phyloP scores from a whole-genome alignment of 2,113 vertebrate species.

The Brienomyrus brachyistius region DNA sequence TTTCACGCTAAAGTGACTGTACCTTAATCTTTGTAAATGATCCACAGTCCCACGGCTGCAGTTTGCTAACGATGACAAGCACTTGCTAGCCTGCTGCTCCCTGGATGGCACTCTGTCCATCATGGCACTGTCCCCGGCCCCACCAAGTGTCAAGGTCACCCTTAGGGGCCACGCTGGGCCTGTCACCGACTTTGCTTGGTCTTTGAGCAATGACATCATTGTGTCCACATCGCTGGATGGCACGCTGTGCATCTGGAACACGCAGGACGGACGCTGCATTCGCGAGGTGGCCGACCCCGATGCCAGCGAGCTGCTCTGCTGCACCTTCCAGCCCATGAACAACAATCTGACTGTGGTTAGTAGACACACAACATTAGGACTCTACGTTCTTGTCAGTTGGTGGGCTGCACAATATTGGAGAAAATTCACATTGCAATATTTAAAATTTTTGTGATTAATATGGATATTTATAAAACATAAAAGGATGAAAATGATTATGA shows the following conservation, averaged over 20 bases:
- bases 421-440: not conserved
- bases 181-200: slow-evolving; percentile 89
- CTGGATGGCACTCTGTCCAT: slow-evolving; percentile 84
- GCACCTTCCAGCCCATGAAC: slow-evolving; percentile 91
- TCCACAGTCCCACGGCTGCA: slow-evolving; percentile 75
- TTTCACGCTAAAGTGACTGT: not conserved
- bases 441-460: not conserved
- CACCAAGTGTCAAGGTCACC: slow-evolving; percentile 72
- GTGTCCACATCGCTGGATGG: slow-evolving; percentile 82
- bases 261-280: slow-evolving; percentile 81
- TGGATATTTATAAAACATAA: not conserved
- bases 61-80: slow-evolving; percentile 89
- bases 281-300: slow-evolving; percentile 83
- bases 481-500: not conserved
- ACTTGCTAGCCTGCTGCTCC: slow-evolving; percentile 88
- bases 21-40: not conserved
- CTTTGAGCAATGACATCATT: slow-evolving; percentile 88
- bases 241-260: slow-evolving; percentile 87
- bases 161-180: slow-evolving; percentile 76
- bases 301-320: slow-evolving; percentile 80
- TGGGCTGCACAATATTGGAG: not conserved
- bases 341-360: slow-evolving; percentile 93
- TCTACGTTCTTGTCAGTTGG: not conserved
- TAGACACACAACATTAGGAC: not conserved
- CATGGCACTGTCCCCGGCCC: slow-evolving; percentile 77